Evolutionary conservation across 2,888 invertebrate species (phyloP).

Genomic region (Hypsopygia costalis): DNA sequence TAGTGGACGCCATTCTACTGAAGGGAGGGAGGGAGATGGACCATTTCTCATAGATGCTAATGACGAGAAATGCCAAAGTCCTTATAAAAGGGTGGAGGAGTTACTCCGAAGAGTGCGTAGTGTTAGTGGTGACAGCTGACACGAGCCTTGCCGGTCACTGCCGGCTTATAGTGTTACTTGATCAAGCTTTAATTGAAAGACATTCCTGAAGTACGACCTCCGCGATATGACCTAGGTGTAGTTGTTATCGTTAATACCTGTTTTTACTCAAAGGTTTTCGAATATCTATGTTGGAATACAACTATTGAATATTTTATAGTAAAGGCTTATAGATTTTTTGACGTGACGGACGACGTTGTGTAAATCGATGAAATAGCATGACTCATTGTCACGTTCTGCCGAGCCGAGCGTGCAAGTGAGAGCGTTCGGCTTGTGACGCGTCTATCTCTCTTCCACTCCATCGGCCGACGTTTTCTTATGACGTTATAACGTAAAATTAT

Average conservation of each 20-base stretch:
- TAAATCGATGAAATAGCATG: too few species aligned
- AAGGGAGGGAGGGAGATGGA: slow-evolving; percentile 57
- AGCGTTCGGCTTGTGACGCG: too few species aligned
- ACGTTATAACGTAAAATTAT: too few species aligned
- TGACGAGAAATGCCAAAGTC: slow-evolving; percentile 60
- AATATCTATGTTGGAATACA: too few species aligned
- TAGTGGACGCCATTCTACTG: slow-evolving; percentile 60
- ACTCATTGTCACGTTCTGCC: too few species aligned
- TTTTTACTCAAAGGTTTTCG: too few species aligned
- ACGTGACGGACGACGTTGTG: too few species aligned
- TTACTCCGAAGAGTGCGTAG: slow-evolving; percentile 64
- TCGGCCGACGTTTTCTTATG: too few species aligned
- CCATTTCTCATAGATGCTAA: slow-evolving; percentile 63
- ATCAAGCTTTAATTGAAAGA: slow-evolving; percentile 34
- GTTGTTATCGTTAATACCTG: not conserved
- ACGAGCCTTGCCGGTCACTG: slow-evolving; percentile 59
- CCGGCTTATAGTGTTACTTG: slow-evolving; percentile 57
- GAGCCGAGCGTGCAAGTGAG: too few species aligned
- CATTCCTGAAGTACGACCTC: slow-evolving; percentile 16
- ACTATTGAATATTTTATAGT: too few species aligned
- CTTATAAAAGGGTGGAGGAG: slow-evolving; percentile 66
- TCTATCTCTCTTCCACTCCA: too few species aligned
- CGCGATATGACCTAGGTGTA: slow-evolving; percentile 1
- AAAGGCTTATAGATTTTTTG: too few species aligned
- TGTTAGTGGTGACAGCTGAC: slow-evolving; percentile 70